phyloP scores from a whole-genome alignment of 2,888 invertebrate genomes.

The Morpho deidamia region DNA sequence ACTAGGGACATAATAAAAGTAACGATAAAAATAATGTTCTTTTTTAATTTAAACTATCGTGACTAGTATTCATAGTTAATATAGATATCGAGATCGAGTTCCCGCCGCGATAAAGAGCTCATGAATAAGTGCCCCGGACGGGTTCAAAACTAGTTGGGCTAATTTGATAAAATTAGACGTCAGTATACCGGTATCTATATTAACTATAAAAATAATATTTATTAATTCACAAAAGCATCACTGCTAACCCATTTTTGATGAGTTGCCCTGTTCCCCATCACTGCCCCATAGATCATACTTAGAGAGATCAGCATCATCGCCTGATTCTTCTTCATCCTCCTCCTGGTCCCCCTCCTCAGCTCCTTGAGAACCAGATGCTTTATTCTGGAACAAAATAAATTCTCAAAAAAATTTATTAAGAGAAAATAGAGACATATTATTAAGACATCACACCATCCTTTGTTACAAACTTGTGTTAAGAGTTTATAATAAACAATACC shows the following conservation, averaged over 20 bases:
- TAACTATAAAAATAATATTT: background rate
- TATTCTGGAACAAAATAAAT: conserved; percentile 58
- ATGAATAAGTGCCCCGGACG: too few species aligned
- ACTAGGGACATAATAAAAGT: too few species aligned
- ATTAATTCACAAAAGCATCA: conserved; percentile 18
- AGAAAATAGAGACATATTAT: conserved; percentile 2
- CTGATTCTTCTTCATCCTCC: conserved; percentile 80
- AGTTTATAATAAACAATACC: too few species aligned
- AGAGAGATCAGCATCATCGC: conserved; percentile 83
- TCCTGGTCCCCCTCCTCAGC: conserved; percentile 69
- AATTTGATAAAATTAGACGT: too few species aligned
- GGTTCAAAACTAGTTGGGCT: too few species aligned
- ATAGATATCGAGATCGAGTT: too few species aligned
- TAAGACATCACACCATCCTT: conserved; percentile 13
- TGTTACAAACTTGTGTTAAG: background rate
- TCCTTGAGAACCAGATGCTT: conserved; percentile 49
- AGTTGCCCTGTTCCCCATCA: conserved; percentile 72
- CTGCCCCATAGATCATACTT: conserved; percentile 89
- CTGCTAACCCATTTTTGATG: conserved; percentile 48
- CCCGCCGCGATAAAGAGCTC: too few species aligned
- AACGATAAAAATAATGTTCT: too few species aligned
- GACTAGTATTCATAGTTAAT: too few species aligned
- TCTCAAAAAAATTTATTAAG: conserved; percentile 3
- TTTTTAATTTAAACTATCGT: too few species aligned
- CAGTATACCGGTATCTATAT: too few species aligned